A percentile compares a stretch with the other conserved stretches of the same genome.
These are phyloP conservation scores for Cephus spinipes DNA, from an alignment of 2,888 invertebrate species.

Conservation along the genomic window DNA sequence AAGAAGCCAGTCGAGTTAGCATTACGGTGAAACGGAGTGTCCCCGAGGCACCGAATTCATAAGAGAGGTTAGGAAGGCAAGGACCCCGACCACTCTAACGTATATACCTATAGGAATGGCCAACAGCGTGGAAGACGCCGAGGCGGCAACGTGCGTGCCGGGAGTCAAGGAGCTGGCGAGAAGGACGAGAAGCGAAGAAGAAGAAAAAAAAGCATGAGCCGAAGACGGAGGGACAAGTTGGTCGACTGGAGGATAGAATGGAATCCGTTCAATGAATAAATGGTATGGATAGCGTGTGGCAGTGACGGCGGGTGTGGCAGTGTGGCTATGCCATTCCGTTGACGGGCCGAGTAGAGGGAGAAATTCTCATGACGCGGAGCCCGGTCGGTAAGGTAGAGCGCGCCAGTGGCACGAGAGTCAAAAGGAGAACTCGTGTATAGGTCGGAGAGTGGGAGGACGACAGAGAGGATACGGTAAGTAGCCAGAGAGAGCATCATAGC, in stretches of 20 bases:
- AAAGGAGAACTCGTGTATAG: not conserved
- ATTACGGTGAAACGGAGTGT: not conserved
- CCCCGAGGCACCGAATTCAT: not conserved
- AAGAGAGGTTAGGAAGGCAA: not conserved
- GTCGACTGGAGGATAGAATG: conserved; percentile 21
- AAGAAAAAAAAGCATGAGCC: not conserved
- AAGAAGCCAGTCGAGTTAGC: not conserved
- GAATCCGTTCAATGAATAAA: conserved; percentile 42
- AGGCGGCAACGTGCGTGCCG: not conserved
- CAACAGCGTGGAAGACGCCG: not conserved
- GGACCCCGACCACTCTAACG: not conserved
- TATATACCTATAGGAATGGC: not conserved
- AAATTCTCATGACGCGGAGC: not conserved
- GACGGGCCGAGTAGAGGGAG: not conserved
- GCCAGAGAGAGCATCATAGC: conserved; percentile 29
- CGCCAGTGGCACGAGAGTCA: not conserved
- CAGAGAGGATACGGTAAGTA: conserved; percentile 3
- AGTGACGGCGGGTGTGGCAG: conserved; percentile 18
- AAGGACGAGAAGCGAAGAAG: not conserved
- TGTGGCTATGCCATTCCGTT: conserved; percentile 12
- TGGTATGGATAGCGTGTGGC: conserved; percentile 21
- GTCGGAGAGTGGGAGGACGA: not conserved
- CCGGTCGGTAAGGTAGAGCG: not conserved
- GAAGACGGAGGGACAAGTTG: not conserved
- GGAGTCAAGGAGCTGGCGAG: not conserved